Base-by-base conservation (phyloP, 2,888 invertebrate species). In the Tricholauxania praeusta region DNA sequence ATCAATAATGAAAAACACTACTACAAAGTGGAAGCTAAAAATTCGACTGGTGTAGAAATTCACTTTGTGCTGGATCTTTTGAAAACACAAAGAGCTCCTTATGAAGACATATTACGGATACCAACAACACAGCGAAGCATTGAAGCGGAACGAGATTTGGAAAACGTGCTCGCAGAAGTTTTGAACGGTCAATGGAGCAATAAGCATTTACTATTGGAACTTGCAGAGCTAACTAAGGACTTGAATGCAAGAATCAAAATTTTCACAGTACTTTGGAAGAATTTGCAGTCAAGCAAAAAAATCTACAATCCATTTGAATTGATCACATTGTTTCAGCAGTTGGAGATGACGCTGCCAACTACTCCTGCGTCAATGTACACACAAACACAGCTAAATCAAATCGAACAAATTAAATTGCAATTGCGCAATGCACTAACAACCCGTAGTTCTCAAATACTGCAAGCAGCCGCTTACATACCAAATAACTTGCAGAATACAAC, bases 391-490 rank as follows among this genome's bases (percentile, higher is more conserved):
- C 48, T 22, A 49, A 49, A 12, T 15, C 19, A 39, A 69, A 69
- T 69, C 28, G n/a, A n/a, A 4, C 28, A 51, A 12, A 15, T 60
- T n/a, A 22, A n/a, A 10, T 32, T 22, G 17, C 49, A 32, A 7
- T 28, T 69, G 15, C 59, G 69, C 14, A 12, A 22, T 51, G 59
- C 60, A 8, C 12, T 69, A 3, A 60, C 60, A 7, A 22, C 48
- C 5, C 69, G 69, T 28, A 49, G 60, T 60, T 59, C 69, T 3
- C 69, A 69, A 60, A 51, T 69, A 14, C 17, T 69, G n/a, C 72
- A 81, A 48, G 77, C 78, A 0, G 81, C 80, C 0, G 82, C 81
- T 17, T 72, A 79, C 67, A 76, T 78, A 1, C 14, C 55, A 51
- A 80, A 73, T 1, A 62, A 53, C 15, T 78, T 76, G 2, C 59